Base-by-base conservation (phyloP, 1,140 invertebrate genomes). In the Pissodes strobi region DNA sequence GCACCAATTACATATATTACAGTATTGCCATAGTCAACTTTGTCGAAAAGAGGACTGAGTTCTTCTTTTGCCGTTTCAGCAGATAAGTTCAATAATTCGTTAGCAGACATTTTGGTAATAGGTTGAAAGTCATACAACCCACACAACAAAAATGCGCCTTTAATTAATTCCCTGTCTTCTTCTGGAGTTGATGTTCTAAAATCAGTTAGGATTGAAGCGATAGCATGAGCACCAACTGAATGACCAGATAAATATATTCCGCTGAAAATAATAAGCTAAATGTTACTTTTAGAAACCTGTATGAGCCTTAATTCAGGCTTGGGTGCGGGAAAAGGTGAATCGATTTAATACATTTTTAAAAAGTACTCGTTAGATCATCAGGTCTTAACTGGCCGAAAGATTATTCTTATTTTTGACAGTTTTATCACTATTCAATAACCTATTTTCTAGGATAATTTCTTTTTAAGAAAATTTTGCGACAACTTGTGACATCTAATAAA, bases 181-280 rank as follows among this genome's bases (percentile, higher is more conserved):
- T 67, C 41, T 6, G 22, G 4, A 3, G 78, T 38, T 72, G 66
- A 10, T 8, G 22, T 23, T 39, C 78, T 57, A 12, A 85, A 68
- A 60, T 82, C 79, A n/a, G 78, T 67, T 1, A 90, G 73, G 13
- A 87, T 67, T 67, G 82, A 82, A 0, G 83, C 82, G 1, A 86
- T 79, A 1, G 92, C 78, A 74, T 92, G 89, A 1, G 85, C 90
- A 0, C 90, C 90, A 0, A 88, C 89, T 21, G 89, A 91, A 72
- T 92, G 90, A 0, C 90, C 90, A 15, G 81, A 82, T 27, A 91
- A 82, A 76, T 84, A 86, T 13, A 91, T 80, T 1, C 78, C 79
- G 72, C 87, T 88, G 74, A 41, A 78, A 69, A 39, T n/a, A n/a
- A n/a, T n/a, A n/a, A n/a, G n/a, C n/a, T n/a, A n/a, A n/a, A n/a